A percentile compares a stretch with the other conserved stretches of the same genome.
Conservation (phyloP, 1,140 invertebrate genomes). For the Parasteatoda tepidariorum region DNA sequence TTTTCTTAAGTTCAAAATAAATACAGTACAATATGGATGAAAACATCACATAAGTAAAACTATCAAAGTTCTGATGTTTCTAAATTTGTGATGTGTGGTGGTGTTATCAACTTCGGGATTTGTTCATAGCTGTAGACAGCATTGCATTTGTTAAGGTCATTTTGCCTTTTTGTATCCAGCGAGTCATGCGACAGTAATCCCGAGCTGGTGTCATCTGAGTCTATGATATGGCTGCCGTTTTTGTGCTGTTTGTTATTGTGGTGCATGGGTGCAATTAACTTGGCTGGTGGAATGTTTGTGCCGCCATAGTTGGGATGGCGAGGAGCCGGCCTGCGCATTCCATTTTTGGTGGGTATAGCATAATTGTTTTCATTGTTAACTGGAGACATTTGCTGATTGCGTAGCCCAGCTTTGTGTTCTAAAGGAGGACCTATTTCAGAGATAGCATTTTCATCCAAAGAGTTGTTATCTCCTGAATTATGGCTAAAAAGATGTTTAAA, state of each 20-base stretch:
- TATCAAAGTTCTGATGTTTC: constrained; percentile 59
- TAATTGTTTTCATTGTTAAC: constrained; percentile 34
- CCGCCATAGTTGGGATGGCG: constrained; percentile 24
- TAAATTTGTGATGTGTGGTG: constrained; percentile 58
- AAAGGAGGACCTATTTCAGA: constrained; percentile 35
- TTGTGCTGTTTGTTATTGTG: constrained; percentile 19
- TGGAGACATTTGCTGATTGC: neutral
- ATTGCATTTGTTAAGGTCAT: constrained; percentile 60
- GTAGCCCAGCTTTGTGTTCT: constrained; percentile 19
- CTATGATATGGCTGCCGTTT: constrained; percentile 33
- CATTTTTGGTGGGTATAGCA: constrained; percentile 11
- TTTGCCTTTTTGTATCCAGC: constrained; percentile 47
- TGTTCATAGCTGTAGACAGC: constrained; percentile 52
- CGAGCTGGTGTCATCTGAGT: constrained; percentile 46
- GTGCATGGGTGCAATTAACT: constrained; percentile 11
- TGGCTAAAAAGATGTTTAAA: constrained; percentile 74
- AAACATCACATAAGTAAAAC: neutral
- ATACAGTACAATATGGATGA: neutral
- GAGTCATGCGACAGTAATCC: constrained; percentile 40
- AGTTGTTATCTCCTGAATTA: constrained; percentile 81
- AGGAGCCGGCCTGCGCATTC: constrained; percentile 9
- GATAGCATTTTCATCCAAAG: constrained; percentile 87
- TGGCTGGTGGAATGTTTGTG: constrained; percentile 50
- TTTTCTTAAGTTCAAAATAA: too few relatives aligned
- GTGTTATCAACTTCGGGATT: constrained; percentile 43